Conservation (phyloP, 2,797 vertebrate species). For the Xenops minutus region DNA sequence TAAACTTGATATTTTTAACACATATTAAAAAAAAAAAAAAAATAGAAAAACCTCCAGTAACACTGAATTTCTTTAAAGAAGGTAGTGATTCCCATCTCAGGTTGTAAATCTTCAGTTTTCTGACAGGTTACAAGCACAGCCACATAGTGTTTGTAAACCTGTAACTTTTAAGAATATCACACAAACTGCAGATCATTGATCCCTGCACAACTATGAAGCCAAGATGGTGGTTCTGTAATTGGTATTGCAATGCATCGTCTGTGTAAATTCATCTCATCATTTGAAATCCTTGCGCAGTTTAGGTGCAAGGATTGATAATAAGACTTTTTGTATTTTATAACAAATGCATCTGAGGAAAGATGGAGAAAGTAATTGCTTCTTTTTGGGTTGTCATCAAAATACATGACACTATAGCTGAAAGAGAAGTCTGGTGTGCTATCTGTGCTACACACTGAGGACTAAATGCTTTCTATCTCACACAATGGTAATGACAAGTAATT, state of each 20-base stretch:
- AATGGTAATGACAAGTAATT: conserved; percentile 49
- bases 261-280: conserved; percentile 13
- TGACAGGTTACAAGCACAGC: background rate
- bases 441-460: conserved; percentile 16
- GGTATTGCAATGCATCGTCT: background rate
- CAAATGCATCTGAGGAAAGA: conserved; percentile 39
- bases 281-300: conserved; percentile 13
- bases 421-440: conserved; percentile 29
- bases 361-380: conserved; percentile 50
- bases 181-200: background rate
- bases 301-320: conserved; percentile 25
- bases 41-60: background rate
- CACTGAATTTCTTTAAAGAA: background rate
- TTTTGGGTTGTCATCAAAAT: conserved; percentile 55
- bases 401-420: conserved; percentile 18
- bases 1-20: background rate
- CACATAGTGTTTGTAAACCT: background rate
- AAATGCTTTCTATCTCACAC: conserved; percentile 23
- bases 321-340: conserved; percentile 41
- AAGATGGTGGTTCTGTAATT: background rate
- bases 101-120: background rate
- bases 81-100: background rate
- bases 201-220: background rate
- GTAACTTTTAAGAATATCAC: background rate
- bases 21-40: background rate